These are phyloP conservation scores for Melanotaenia nigrans DNA, from an alignment of 2,797 vertebrate genomes.

Conservation along the genomic window DNA sequence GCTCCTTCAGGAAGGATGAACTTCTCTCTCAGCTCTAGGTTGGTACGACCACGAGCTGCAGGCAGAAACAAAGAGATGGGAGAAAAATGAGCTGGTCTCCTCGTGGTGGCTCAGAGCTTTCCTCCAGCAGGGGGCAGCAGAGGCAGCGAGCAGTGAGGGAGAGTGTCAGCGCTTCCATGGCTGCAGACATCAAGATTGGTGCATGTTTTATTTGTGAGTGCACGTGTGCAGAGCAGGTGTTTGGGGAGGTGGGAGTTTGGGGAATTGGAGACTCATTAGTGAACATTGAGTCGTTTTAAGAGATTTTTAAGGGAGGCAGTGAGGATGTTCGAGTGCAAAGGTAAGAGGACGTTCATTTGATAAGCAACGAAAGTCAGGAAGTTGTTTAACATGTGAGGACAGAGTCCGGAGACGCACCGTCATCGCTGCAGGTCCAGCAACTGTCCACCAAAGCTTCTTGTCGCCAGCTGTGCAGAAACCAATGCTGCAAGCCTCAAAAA, in stretches of 20 bases:
- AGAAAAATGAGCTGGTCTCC: not conserved
- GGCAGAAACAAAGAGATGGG: not conserved
- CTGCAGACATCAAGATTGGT: conserved; percentile 63
- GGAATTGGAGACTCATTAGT: conserved; percentile 23
- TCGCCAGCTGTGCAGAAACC: no score
- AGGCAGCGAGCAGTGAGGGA: conserved; percentile 75
- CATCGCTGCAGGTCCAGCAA: conserved; percentile 3
- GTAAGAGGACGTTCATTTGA: conserved; percentile 3
- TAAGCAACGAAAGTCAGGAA: conserved; percentile 58
- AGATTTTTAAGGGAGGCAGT: conserved; percentile 6
- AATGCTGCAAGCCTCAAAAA: no score
- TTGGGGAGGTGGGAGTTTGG: conserved; percentile 4
- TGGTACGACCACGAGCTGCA: conserved; percentile 94
- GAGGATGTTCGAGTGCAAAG: conserved; percentile 30
- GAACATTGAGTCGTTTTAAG: conserved; percentile 37
- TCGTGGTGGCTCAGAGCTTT: not conserved
- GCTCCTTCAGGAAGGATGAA: conserved; percentile 96
- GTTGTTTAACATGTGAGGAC: not conserved
- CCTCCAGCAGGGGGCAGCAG: conserved; percentile 60
- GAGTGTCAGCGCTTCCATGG: conserved; percentile 71
- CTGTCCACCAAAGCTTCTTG: no score
- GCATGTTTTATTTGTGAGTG: conserved; percentile 59
- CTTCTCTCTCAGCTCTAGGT: conserved; percentile 96
- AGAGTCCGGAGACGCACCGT: conserved; percentile 19
- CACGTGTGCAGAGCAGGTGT: conserved; percentile 46